Base-by-base conservation (phyloP, 2,797 vertebrate genomes). In the Thalassophryne amazonica region DNA sequence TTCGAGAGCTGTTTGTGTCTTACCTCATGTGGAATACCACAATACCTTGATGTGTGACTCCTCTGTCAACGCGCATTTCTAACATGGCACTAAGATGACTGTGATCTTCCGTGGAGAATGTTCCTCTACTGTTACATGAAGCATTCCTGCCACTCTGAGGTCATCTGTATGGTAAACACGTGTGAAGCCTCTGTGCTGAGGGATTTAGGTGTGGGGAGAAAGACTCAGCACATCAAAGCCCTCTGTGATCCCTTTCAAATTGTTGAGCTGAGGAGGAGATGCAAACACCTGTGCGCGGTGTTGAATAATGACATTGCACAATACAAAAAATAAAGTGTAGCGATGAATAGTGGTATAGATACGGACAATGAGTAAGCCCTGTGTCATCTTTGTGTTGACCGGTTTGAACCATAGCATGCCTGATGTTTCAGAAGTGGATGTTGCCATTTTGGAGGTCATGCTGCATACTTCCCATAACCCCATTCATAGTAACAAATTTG, bases 91-190 rank as follows among this genome's bases (percentile, higher is more conserved):
- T n/a, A n/a, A n/a, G n/a, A n/a, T n/a, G n/a, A n/a, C n/a, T n/a
- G n/a, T n/a, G n/a, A n/a, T n/a, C n/a, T n/a, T n/a, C n/a, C n/a
- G 37, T 49, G 8, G 12, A 7, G 12, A 63, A 55, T 37, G 60
- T 60, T 60, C 25, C 41, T 76, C 49, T 67, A 22, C 43, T 57
- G 65, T 62, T 69, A 74, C 62, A 80, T 35, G 50, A 42, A 43
- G 67, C 80, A 86, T 87, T 88, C 86, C 71, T 76, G 37, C 20
- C 53, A 30, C 76, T 65, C 67, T 86, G 63, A 86, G 79, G 65
- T 88, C 76, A 87, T 80, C 69, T 86, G 85, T 72, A 74, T 80
- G 72, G 73, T 78, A 84, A 84, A 81, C 81, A 85, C 56, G 73
- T 84, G 76, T 72, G 62, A 38, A 61, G 52, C 48, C 59, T 56